Evolutionary conservation across 1,140 invertebrate genomes (phyloP).

Genomic region (Stenopsyche tienmushanensis): DNA sequence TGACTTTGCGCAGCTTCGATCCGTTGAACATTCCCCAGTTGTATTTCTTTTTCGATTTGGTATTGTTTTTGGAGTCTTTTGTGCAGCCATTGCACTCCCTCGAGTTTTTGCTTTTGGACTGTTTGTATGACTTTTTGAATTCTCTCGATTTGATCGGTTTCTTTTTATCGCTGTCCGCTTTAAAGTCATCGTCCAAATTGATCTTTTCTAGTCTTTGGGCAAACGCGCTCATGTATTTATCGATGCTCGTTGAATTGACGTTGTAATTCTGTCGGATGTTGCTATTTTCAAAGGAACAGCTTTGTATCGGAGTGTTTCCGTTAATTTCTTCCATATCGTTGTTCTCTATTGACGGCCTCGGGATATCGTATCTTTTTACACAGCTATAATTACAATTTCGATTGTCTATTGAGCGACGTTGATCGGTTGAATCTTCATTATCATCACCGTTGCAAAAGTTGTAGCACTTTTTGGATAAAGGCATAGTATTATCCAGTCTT

Average conservation of each 20-base stretch:
- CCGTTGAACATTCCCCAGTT: constrained; percentile 26
- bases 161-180: neutral
- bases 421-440: neutral
- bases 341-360: neutral
- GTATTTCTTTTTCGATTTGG: constrained; percentile 28
- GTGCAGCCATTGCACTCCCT: neutral
- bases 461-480: constrained; percentile 3
- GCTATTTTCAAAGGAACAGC: neutral
- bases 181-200: constrained; percentile 8
- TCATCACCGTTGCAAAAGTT: constrained; percentile 17
- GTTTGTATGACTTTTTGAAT: constrained; percentile 1
- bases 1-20: constrained; percentile 16
- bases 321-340: constrained; percentile 10
- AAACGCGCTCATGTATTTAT: constrained; percentile 38
- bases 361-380: constrained; percentile 17
- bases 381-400: constrained; percentile 7
- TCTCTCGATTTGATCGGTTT: neutral
- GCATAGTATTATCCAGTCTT: neutral
- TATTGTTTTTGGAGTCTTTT: constrained; percentile 13
- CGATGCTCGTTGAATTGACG: constrained; percentile 28
- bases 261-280: neutral
- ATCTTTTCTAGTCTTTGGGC: constrained; percentile 17
- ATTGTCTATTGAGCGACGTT: neutral
- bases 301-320: constrained; percentile 20
- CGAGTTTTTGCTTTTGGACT: constrained; percentile 7